Base-by-base conservation (phyloP, 2,797 vertebrate species). In the Harpagifer antarcticus region DNA sequence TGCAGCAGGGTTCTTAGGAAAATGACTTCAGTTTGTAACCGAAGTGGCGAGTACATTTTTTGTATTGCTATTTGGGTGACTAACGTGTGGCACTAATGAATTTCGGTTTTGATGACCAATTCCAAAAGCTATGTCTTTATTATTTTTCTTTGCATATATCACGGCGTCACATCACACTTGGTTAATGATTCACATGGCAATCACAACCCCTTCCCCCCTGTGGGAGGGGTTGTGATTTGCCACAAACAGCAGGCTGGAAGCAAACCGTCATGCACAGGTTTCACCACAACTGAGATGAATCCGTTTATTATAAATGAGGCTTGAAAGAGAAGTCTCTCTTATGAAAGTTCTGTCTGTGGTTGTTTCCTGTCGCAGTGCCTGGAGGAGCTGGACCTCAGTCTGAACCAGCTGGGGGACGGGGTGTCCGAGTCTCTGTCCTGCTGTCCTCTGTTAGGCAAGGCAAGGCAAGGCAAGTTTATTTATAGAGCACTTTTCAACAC, bases 341-440 rank as follows among this genome's bases (percentile, higher is more conserved):
- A 49, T 14, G 17, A 31, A 5, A 0, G 5, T 50, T 1, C 17
- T n/a, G 5, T 14, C 3, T 49, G 17, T 60, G 43, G 2, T 3
- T 11, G 1, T 50, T 40, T 60, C 55, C 27, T 49, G n/a, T 64
- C 2, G 10, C 53, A 98, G 97, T 95, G 90, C 80, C 86, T 99
- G 76, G 96, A 97, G 76, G 96, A 97, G 81, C 91, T 98, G 33
- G 92, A 97, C 82, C 83, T 98, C 42, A 95, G 96, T 72, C 82
- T 96, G 90, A 98, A 99, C 83, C 96, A 95, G 0, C 92, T 98
- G 17, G 96, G 96, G 0, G 95, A 97, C 1, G 17, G 89, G 0
- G 88, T 95, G 58, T 90, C 94, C 0, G 93, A 91, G 73, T 80
- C 94, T 1, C 86, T 98, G 83, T 94, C 95, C 45, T 84, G 52